Base-by-base conservation (phyloP, 2,888 invertebrate genomes). In the Pemphredon lugubris region DNA sequence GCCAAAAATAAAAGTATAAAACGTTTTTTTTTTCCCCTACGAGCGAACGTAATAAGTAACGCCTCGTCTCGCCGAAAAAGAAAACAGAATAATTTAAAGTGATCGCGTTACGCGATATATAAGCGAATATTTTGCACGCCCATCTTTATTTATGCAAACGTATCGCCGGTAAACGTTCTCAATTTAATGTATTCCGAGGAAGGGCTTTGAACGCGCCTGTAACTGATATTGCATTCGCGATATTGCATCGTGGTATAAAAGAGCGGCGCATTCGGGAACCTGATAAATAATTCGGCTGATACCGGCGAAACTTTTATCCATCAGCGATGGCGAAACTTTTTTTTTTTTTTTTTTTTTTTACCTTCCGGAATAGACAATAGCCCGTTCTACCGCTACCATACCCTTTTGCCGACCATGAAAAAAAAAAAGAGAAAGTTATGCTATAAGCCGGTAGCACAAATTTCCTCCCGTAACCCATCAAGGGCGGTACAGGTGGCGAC, bases 401-500 rank as follows among this genome's bases (percentile, higher is more conserved):
- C 30, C 13, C 30, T 39, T 39, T 42, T 23, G 7, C 18, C 21
- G 20, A 11, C 11, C 11, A 34, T 9, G 50, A 20, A 20, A 11
- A 37, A 21, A 50, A n/a, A n/a, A n/a, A n/a, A n/a, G n/a, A n/a
- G n/a, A n/a, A n/a, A n/a, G n/a, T n/a, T n/a, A n/a, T n/a, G 20
- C 11, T 11, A n/a, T 13, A 50, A 37, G 39, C 20, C 26, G 7
- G 13, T 20, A 18, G n/a, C n/a, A n/a, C n/a, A 13, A 37, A 55
- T 54, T 59, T 26, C 16, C 34, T n/a, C 3, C n/a, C n/a, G n/a
- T 40, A 21, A 55, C 47, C 39, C 65, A 69, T 53, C 50, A 57
- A 54, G 26, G 20, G 20, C 68, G 47, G 68, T 75, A 59, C 81
- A 82, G 75, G 80, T 84, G 77, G 79, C 84, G 81, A 84, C 79